Conservation (phyloP, 2,888 invertebrate genomes). For the Omphaloscelis lunosa region DNA sequence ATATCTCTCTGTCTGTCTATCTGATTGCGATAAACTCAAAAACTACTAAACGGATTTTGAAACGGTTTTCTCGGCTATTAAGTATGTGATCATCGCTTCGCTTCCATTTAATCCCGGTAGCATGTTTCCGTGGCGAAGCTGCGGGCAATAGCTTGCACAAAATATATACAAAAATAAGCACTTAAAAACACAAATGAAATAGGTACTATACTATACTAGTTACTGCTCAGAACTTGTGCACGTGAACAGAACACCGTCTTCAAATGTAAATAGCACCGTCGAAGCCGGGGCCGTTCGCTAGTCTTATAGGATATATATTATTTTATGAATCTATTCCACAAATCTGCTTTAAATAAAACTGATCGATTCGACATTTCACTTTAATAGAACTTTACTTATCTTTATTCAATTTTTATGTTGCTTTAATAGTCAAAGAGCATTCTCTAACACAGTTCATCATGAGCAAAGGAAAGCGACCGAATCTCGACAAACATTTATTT, state of each 20-base stretch:
- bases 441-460: background rate
- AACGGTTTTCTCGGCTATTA: too few species aligned
- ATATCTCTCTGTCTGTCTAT: too few species aligned
- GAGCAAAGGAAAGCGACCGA: background rate
- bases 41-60: too few species aligned
- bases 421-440: background rate
- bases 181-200: background rate
- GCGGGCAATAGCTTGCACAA: too few species aligned
- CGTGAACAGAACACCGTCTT: background rate
- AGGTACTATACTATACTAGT: too few species aligned
- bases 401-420: background rate
- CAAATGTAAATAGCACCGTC: background rate
- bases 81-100: too few species aligned
- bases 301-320: background rate
- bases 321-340: background rate
- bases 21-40: too few species aligned
- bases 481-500: background rate
- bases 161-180: background rate
- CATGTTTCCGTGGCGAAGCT: too few species aligned
- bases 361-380: conserved; percentile 12
- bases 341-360: background rate
- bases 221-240: too few species aligned
- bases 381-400: background rate
- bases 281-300: background rate
- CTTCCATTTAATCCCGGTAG: too few species aligned